Evolutionary conservation across 1,140 invertebrate species (phyloP).

Genomic region (Hesperophylax magnus): DNA sequence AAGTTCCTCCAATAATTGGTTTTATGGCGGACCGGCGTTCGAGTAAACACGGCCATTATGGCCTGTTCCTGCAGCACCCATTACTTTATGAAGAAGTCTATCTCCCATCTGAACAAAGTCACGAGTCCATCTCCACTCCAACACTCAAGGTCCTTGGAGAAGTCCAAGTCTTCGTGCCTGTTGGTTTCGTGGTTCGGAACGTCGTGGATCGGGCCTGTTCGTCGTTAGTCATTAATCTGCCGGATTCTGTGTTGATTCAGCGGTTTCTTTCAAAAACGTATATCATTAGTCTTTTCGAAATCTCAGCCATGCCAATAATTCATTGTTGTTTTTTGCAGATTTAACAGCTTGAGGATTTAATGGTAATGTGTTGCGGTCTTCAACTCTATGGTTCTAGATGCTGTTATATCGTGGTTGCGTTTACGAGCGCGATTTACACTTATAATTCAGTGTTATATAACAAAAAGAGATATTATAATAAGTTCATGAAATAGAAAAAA

Average conservation of each 20-base stretch:
- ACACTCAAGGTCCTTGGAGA: conserved; percentile 1
- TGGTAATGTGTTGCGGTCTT: no score
- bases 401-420: no score
- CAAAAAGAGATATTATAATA: no score
- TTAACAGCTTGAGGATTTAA: no score
- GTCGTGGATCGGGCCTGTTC: conserved; percentile 12
- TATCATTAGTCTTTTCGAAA: no score
- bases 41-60: conserved; percentile 14
- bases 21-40: conserved; percentile 4
- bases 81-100: neutral
- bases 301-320: no score
- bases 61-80: neutral
- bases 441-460: no score
- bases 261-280: neutral
- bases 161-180: neutral
- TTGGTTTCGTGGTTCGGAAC: neutral
- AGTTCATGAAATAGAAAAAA: no score
- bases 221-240: neutral
- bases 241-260: neutral
- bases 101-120: conserved; percentile 7
- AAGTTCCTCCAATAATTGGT: neutral
- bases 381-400: no score
- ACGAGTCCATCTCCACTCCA: neutral
- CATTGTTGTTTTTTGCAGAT: no score
- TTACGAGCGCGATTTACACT: no score